Evolutionary conservation across 2,113 vertebrate species (phyloP), one percentile per base, ranked within the genome.

Genomic region (Etheostoma spectabile): DNA sequence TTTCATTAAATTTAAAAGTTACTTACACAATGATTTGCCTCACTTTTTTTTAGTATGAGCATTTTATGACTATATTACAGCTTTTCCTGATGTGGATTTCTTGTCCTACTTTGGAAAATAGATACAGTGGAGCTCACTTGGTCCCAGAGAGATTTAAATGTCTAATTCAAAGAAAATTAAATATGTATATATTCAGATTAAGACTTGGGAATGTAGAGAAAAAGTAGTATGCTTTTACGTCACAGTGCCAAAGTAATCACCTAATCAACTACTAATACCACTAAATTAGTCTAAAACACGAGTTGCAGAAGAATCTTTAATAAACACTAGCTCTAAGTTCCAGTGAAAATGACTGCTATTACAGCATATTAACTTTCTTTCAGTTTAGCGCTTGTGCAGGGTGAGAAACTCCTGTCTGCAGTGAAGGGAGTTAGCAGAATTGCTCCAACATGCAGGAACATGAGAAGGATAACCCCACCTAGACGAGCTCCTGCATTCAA

Each of bases 401-500:
- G 69, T 38, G 61, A 84, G 53, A 53, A 64, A 21, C 67, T 68
- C 45, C 19, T 60, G 46, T 57, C 62, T 86, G 30, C n/a, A 59
- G 33, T 75, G 79, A 63, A 38, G 77, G 83, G 74, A 86, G 57
- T 67, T 68, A 65, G 77, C 61, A 65, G 61, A 88, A 92, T 85
- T 83, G 86, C 86, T 92, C 80, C 86, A 90, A 91, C 93, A 74
- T 93, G 93, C 77, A 61, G 53, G 82, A 86, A 90, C 92, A 86
- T 64, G 92, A 92, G 85, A 62, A 77, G 86, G 52, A 79, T 38
- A 64, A 80, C 87, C 52, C 77, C 86, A 90, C 85, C 89, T 76
- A 3, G 16, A 80, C 30, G 79, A 64, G 53, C 60, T 79, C 83
- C 66, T 74, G 56, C 64, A 55, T 83, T 67, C 53, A 86, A 83